These are phyloP conservation scores for Enteromius paludinosus DNA, from an alignment of 2,797 vertebrate genomes.

Conservation along the genomic window DNA sequence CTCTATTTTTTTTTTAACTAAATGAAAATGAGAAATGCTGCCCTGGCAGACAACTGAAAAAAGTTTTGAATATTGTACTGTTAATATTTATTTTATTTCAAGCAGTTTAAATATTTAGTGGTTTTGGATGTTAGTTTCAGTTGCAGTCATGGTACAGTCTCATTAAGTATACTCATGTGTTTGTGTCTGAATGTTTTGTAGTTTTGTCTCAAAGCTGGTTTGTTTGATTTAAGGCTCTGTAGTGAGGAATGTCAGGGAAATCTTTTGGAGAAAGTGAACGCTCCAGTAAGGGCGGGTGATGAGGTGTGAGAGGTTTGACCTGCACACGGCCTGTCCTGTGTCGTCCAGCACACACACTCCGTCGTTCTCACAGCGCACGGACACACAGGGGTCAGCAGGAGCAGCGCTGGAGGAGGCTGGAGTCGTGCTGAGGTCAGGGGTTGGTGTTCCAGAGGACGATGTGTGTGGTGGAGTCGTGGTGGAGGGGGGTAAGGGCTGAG, in stretches of 20 bases:
- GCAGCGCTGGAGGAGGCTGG: neutral
- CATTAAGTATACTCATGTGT: neutral
- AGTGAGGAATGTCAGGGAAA: neutral
- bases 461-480: neutral
- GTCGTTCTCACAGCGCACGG: slow-evolving; percentile 42
- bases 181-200: too few species aligned
- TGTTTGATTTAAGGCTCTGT: neutral
- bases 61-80: too few species aligned
- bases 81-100: too few species aligned
- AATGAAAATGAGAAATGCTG: too few species aligned
- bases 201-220: too few species aligned
- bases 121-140: too few species aligned
- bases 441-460: neutral
- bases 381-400: slow-evolving; percentile 23
- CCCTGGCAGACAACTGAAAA: too few species aligned
- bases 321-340: slow-evolving; percentile 42
- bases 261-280: too few species aligned
- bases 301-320: slow-evolving; percentile 26
- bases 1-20: too few species aligned
- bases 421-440: neutral
- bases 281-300: too few species aligned
- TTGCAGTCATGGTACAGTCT: neutral
- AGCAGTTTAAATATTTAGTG: too few species aligned
- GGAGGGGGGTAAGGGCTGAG: slow-evolving; percentile 42
- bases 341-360: slow-evolving; percentile 43